Evolutionary conservation across 2,888 invertebrate genomes (phyloP).

Genomic region (Ypsolopha scabrella): DNA sequence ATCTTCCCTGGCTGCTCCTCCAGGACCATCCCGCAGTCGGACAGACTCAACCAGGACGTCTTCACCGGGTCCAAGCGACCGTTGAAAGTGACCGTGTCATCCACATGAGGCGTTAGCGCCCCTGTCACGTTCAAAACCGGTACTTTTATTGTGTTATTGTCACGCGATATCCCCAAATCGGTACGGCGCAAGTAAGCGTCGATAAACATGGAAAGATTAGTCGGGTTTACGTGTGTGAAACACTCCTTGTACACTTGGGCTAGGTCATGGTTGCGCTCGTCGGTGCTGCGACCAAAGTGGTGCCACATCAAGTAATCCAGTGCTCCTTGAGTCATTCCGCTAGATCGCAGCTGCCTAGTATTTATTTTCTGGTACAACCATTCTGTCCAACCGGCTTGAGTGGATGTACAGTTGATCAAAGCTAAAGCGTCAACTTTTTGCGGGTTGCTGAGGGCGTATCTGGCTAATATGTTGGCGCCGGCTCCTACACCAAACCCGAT

Average conservation of each 20-base stretch:
- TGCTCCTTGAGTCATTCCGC: constrained; percentile 93
- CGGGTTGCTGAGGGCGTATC: constrained; percentile 89
- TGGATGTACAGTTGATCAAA: constrained; percentile 93
- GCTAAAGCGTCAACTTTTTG: constrained; percentile 92
- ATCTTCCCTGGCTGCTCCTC: constrained; percentile 99
- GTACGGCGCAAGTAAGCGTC: constrained; percentile 93
- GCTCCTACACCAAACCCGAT: constrained; percentile 98
- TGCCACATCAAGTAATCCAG: constrained; percentile 99
- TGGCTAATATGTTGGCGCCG: constrained; percentile 94
- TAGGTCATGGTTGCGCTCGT: constrained; percentile 94
- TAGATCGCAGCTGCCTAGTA: constrained; percentile 86
- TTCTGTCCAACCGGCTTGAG: constrained; percentile 97
- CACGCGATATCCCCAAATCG: constrained; percentile 85
- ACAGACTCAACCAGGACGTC: constrained; percentile 99
- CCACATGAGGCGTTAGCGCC: constrained; percentile 93
- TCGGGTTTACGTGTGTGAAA: constrained; percentile 94
- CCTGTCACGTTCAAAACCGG: constrained; percentile 96
- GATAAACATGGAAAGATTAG: constrained; percentile 94
- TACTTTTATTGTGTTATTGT: constrained; percentile 77
- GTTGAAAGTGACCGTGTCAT: constrained; percentile 97
- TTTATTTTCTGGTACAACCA: constrained; percentile 99
- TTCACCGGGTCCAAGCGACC: constrained; percentile 94
- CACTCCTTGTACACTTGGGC: constrained; percentile 94
- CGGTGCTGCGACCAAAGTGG: constrained; percentile 93
- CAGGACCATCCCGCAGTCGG: constrained; percentile 97